Evolutionary conservation across 2,888 invertebrate species (phyloP).

Genomic region (Strigamia maritima): DNA sequence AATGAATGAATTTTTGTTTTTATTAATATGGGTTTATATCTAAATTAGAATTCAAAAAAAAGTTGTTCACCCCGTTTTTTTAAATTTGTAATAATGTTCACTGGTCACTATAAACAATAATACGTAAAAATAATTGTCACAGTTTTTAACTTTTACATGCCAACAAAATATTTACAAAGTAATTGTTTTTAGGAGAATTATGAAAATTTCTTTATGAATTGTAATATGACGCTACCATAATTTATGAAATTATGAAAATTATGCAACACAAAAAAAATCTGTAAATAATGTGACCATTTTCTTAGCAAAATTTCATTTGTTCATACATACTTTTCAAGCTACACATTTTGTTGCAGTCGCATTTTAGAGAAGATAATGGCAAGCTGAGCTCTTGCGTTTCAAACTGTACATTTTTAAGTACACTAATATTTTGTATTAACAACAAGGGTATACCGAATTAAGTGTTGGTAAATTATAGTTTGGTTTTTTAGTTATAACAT

Average conservation of each 20-base stretch:
- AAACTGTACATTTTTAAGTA: not conserved
- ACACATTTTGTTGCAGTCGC: not conserved
- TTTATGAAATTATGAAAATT: not conserved
- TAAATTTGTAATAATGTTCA: not conserved
- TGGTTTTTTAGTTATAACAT: not conserved
- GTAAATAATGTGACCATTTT: not conserved
- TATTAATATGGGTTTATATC: not conserved
- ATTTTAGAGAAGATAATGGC: not conserved
- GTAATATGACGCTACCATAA: not conserved
- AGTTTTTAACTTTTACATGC: not conserved
- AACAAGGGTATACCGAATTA: conserved; percentile 3
- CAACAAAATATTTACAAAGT: not conserved
- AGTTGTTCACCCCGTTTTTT: not conserved
- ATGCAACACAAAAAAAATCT: not conserved
- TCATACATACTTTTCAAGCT: not conserved
- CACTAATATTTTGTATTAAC: conserved; percentile 5
- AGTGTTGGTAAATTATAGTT: not conserved
- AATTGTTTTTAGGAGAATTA: not conserved
- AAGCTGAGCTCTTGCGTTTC: conserved; percentile 6
- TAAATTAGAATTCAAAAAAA: not conserved
- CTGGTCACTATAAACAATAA: not conserved
- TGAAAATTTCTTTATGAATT: not conserved
- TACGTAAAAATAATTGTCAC: not conserved
- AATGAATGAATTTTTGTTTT: not conserved
- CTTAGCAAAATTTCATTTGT: not conserved